A percentile compares a stretch with the other conserved stretches of the same genome.
These are phyloP conservation scores for Xenopus borealis DNA, from an alignment of 2,113 vertebrate genomes.

Conservation along the genomic window DNA sequence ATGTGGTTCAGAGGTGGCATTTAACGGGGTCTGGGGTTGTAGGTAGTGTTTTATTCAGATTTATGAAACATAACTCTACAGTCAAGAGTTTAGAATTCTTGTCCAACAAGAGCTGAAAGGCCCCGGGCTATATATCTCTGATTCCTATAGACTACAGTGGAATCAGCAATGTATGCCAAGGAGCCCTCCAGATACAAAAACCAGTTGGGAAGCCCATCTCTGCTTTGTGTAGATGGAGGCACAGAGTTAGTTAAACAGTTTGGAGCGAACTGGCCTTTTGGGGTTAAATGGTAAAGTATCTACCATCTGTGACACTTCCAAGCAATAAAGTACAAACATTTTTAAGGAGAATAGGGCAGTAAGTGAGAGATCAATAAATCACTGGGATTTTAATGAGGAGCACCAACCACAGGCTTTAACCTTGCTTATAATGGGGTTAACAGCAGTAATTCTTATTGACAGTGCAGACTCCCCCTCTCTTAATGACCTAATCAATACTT, in stretches of 20 bases:
- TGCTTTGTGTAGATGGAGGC: no score
- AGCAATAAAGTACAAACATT: slow-evolving; percentile 47
- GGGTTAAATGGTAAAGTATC: slow-evolving; percentile 47
- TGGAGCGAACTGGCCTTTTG: background rate
- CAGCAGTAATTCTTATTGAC: slow-evolving; percentile 64
- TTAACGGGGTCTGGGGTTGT: no score
- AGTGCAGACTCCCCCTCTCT: slow-evolving; percentile 69
- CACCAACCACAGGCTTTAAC: slow-evolving; percentile 76
- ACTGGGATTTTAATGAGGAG: slow-evolving; percentile 66
- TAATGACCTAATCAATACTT: slow-evolving; percentile 87
- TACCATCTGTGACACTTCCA: slow-evolving; percentile 48
- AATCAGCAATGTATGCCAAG: no score
- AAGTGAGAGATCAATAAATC: slow-evolving; percentile 65
- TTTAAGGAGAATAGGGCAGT: slow-evolving; percentile 45
- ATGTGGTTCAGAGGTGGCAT: no score
- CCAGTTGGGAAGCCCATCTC: no score
- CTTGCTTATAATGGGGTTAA: slow-evolving; percentile 78
- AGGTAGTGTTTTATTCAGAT: no score
- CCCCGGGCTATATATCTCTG: no score
- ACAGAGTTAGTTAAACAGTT: slow-evolving; percentile 27
- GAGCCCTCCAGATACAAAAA: no score
- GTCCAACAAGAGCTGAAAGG: no score
- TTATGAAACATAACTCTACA: no score
- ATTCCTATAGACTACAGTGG: no score
- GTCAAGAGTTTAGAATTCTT: no score